A percentile compares a stretch with the other conserved stretches of the same genome.
Evolutionary conservation across 2,888 invertebrate species (phyloP).

Genomic region (Taphrorychus bicolor): DNA sequence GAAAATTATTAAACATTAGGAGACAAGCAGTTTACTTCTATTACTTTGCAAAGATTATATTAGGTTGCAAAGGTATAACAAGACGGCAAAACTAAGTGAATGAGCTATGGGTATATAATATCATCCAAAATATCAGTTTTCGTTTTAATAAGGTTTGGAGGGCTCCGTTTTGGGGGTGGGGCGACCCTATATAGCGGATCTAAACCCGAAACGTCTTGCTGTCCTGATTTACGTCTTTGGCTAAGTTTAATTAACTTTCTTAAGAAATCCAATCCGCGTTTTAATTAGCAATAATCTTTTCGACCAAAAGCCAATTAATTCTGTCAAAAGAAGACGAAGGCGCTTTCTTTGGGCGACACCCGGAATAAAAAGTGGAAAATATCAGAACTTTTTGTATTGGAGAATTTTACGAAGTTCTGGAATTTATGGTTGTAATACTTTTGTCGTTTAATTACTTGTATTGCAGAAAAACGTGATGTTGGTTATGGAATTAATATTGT

Average conservation of each 20-base stretch:
- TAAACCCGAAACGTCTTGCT: neutral
- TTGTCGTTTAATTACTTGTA: too few relatives aligned
- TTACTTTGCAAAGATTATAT: too few relatives aligned
- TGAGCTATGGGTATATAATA: too few relatives aligned
- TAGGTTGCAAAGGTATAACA: too few relatives aligned
- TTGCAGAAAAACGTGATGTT: too few relatives aligned
- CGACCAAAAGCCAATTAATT: neutral
- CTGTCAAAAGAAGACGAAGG: neutral
- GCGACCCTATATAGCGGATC: neutral
- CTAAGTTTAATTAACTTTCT: neutral
- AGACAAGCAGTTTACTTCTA: too few relatives aligned
- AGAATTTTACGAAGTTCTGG: too few relatives aligned
- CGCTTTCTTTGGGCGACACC: neutral
- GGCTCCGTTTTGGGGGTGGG: neutral
- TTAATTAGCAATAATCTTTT: neutral
- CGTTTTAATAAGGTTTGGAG: neutral
- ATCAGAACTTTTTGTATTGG: too few relatives aligned
- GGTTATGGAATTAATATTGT: too few relatives aligned
- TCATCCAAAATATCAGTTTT: neutral
- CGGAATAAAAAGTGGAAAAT: neutral
- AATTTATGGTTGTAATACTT: too few relatives aligned
- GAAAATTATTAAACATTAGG: too few relatives aligned
- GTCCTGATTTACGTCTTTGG: neutral
- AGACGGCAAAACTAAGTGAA: too few relatives aligned
- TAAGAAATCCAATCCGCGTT: neutral